phyloP scores from a whole-genome alignment of 2,797 vertebrate species.

The Coreius guichenoti region DNA sequence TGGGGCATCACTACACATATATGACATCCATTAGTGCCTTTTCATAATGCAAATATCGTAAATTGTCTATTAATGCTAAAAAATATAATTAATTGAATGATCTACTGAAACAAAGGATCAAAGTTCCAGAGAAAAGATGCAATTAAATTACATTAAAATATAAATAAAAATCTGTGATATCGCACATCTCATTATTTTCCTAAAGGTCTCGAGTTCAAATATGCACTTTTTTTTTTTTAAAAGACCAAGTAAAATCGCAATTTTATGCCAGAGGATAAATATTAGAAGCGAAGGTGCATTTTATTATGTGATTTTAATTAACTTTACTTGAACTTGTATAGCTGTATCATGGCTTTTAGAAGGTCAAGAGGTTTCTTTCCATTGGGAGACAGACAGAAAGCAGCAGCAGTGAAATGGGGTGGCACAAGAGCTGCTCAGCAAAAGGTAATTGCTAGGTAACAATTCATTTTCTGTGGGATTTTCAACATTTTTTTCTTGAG shows the following conservation, averaged over 20 bases:
- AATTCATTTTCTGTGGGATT: not conserved
- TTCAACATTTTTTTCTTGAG: not conserved
- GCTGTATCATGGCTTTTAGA: not conserved
- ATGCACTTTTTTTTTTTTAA: not conserved
- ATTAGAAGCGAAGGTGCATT: not conserved
- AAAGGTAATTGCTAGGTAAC: not conserved
- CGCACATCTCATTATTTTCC: not conserved
- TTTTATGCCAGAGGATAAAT: not conserved
- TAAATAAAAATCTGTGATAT: not conserved
- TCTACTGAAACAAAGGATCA: not conserved
- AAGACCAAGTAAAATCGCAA: too few relatives aligned
- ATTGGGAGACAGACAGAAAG: not conserved
- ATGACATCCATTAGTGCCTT: not conserved
- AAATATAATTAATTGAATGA: not conserved
- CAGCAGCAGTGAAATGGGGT: not conserved
- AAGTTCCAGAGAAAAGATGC: not conserved
- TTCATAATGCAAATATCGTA: not conserved
- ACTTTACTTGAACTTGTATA: not conserved
- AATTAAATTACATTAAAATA: not conserved
- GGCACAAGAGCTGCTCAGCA: not conserved
- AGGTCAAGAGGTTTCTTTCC: conserved; percentile 2
- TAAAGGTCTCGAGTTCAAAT: not conserved
- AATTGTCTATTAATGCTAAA: too few relatives aligned
- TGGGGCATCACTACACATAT: not conserved
- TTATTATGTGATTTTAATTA: not conserved